Evolutionary conservation across 2,797 vertebrate species (phyloP), one percentile per base, ranked within the genome.

Genomic region (Spondyliosoma cantharus): DNA sequence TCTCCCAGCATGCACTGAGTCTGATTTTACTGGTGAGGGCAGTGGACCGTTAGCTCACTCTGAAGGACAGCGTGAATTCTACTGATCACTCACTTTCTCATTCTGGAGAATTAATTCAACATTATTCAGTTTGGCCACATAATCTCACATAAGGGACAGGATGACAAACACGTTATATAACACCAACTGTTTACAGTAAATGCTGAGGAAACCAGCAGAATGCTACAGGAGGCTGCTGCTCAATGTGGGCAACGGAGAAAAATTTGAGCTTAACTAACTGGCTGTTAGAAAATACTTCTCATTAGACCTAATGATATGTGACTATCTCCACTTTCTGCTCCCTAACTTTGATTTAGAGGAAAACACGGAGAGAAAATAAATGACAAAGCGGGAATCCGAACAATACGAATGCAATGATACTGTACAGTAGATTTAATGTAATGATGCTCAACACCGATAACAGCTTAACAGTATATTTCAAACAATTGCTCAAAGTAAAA

Each of bases 1-100:
- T 43, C 52, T 71, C 22, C 52, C 66, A 62, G 62, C 53, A 66
- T 50, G 53, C 62, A 52, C 27, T 6, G 15, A 22, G 52, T 37
- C 20, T 37, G 53, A 49, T 49, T 25, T 74, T 37, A 37, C 32
- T 37, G 32, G 32, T 9, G 32, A 12, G 8, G 45, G 64, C 74
- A 45, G n/a, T 65, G 14, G 61, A 56, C 19, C 17, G 32, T 37
- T 16, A 7, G 62, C 52, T 65, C 27, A 7, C 53, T 49, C 42
- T 11, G 1, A 15, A 65, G 27, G 13, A 64, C 45, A 27, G n/a
- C 11, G 14, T 50, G 63, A 42, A 24, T 12, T 17, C 17, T 7
- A 49, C n/a, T 42, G 7, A 49, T 59, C 54, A 22, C 22, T 27
- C 42, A 16, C 6, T 16, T 43, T 49, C 45, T 50, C 22, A 67